Evolutionary conservation across 2,797 vertebrate genomes (phyloP).

Genomic region (Sebastes diploproa): DNA sequence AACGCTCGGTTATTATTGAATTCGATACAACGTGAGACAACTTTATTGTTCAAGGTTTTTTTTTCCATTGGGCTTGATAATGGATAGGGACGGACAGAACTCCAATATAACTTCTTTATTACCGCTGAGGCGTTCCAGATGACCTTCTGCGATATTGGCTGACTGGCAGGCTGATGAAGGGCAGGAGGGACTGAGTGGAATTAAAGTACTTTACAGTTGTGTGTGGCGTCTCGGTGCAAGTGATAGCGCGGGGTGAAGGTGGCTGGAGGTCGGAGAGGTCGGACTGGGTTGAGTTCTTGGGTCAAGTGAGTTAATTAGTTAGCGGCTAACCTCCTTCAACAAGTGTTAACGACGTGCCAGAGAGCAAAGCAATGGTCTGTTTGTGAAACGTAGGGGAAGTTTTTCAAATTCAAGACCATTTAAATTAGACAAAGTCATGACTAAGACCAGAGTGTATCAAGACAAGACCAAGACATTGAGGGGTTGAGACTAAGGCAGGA

Average conservation of each 20-base stretch:
- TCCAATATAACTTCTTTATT: slow-evolving; percentile 50
- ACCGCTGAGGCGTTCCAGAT: slow-evolving; percentile 32
- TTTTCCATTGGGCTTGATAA: not conserved
- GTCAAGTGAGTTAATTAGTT: slow-evolving; percentile 18
- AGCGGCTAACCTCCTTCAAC: not conserved
- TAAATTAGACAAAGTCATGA: too few relatives aligned
- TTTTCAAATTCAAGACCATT: not conserved
- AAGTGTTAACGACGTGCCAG: not conserved
- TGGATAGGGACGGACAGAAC: slow-evolving; percentile 20
- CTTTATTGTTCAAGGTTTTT: slow-evolving; percentile 14
- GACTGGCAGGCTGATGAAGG: slow-evolving; percentile 44
- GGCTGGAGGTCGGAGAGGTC: not conserved
- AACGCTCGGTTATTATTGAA: slow-evolving; percentile 3
- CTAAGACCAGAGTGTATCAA: too few relatives aligned
- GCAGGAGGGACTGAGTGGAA: slow-evolving; percentile 18
- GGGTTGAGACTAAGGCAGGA: too few relatives aligned
- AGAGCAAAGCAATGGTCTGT: not conserved
- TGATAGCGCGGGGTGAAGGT: not conserved
- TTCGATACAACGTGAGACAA: not conserved
- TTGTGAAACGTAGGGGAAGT: not conserved
- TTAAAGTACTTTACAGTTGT: slow-evolving; percentile 24
- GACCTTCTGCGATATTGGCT: slow-evolving; percentile 46
- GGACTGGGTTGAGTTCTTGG: not conserved
- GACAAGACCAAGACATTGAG: too few relatives aligned
- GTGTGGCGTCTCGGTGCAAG: not conserved